A percentile compares a stretch with the other conserved stretches of the same genome.
These are phyloP conservation scores for Callospermophilus lateralis DNA, from an alignment of 2,113 vertebrate species.

Conservation along the genomic window DNA sequence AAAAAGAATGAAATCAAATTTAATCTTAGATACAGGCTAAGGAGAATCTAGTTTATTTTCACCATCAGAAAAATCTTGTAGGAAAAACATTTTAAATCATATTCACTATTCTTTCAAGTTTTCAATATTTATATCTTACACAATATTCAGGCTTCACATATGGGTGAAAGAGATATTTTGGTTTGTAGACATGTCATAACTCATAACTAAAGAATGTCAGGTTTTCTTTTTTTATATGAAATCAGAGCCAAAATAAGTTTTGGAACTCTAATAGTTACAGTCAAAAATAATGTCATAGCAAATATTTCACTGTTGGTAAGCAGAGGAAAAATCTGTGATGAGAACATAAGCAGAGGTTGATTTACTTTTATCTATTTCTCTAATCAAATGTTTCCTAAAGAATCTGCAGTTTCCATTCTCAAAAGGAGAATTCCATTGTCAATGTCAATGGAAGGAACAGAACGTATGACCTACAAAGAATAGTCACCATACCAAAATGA, in stretches of 20 bases:
- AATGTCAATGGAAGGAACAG: not conserved
- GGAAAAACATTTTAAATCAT: constrained; percentile 24
- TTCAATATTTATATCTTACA: constrained; percentile 10
- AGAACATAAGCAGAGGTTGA: not conserved
- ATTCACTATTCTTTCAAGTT: not conserved
- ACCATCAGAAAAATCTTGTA: constrained; percentile 23
- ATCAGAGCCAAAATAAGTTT: constrained; percentile 20
- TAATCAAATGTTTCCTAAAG: not conserved
- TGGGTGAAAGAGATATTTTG: not conserved
- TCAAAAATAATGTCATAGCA: not conserved
- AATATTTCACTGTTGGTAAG: not conserved
- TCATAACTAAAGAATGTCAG: constrained; percentile 12
- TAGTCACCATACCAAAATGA: not conserved
- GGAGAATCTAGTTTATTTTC: not conserved
- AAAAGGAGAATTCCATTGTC: not conserved
- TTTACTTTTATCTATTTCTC: not conserved
- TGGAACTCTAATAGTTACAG: not conserved
- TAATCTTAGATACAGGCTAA: not conserved
- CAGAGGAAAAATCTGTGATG: not conserved
- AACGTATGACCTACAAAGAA: not conserved
- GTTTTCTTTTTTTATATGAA: constrained; percentile 60
- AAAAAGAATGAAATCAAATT: not conserved
- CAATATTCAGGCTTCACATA: not conserved
- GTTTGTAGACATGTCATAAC: not conserved
- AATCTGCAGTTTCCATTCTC: not conserved